Base-by-base conservation (phyloP, 2,888 invertebrate species). In the Adelphocoris suturalis region DNA sequence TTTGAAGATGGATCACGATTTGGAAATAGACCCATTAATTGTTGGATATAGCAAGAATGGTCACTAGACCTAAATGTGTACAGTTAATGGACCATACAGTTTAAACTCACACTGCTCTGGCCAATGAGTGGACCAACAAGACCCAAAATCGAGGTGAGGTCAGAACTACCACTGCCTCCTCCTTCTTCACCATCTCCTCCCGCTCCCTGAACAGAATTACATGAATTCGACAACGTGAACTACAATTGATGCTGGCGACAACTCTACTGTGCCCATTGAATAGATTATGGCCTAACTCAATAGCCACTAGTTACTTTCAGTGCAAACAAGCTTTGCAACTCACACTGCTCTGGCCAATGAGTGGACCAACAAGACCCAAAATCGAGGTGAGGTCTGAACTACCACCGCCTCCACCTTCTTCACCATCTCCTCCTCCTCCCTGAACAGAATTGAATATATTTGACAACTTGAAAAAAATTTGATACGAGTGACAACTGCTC, bases 321-420 rank as follows among this genome's bases (percentile, higher is more conserved):
- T n/a, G n/a, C n/a, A n/a, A n/a, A n/a, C n/a, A n/a, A n/a, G n/a
- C 1, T 27, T 84, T 52, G 16, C 14, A 89, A 91, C 90, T 89
- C 37, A 89, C 91, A 86, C 92, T 92, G 91, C 91, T 91, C 86
- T 90, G 80, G 5, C 90, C 91, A 27, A 88, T 75, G 23, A 91
- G 80, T 14, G 91, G 91, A 55, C 89, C 89, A 55, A 91, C 5
- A 14, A 91, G 86, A 16, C 88, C 90, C 78, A 91, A 85, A 57
- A 91, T 86, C 52, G 91, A 86, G n/a, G 85, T 75, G 7, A 91
- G 89, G 48, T 91, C 91, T 48, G 91, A 91, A 68, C 92, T 91
- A 3, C 91, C 92, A 75, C 91, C 92, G 11, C 91, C 91, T n/a
- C 90, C 85, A 46, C 86, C 91, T 75, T 89, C 91, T 61, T 85